Evolutionary conservation across 2,797 vertebrate species (phyloP).

Genomic region (Hoplostethus mediterraneus): DNA sequence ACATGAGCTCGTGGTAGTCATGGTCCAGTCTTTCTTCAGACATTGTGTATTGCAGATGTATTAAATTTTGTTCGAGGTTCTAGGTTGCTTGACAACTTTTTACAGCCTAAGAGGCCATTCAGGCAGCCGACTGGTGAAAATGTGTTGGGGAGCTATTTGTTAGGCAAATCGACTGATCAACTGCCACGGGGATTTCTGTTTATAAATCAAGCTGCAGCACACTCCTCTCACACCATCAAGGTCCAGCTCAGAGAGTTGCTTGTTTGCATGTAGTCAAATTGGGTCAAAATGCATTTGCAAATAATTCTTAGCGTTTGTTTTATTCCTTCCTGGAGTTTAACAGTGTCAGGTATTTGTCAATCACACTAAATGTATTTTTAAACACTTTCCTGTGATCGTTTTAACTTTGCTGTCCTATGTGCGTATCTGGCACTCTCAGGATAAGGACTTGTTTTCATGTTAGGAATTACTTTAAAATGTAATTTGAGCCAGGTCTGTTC

Average conservation of each 20-base stretch:
- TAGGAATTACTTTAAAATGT: constrained; percentile 68
- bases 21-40: constrained; percentile 24
- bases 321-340: constrained; percentile 25
- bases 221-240: constrained; percentile 41
- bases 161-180: constrained; percentile 78
- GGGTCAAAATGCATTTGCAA: constrained; percentile 67
- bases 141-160: constrained; percentile 71
- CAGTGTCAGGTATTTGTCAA: constrained; percentile 23
- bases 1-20: constrained; percentile 47
- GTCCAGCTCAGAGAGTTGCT: constrained; percentile 66
- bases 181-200: constrained; percentile 65
- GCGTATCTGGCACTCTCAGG: constrained; percentile 52
- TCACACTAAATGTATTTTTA: constrained; percentile 18
- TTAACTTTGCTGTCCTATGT: constrained; percentile 32
- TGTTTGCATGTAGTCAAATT: constrained; percentile 73
- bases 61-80: constrained; percentile 28
- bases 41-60: constrained; percentile 8
- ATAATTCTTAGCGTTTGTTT: constrained; percentile 49
- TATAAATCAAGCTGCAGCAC: constrained; percentile 56
- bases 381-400: constrained; percentile 20
- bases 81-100: constrained; percentile 27
- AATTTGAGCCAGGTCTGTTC: constrained; percentile 72
- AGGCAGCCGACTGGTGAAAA: constrained; percentile 51
- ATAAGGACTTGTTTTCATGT: constrained; percentile 63
- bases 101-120: constrained; percentile 38